Evolutionary conservation across 2,888 invertebrate species (phyloP), one percentile per base, ranked within the genome.

Genomic region (Thecocarcelia acutangulata): DNA sequence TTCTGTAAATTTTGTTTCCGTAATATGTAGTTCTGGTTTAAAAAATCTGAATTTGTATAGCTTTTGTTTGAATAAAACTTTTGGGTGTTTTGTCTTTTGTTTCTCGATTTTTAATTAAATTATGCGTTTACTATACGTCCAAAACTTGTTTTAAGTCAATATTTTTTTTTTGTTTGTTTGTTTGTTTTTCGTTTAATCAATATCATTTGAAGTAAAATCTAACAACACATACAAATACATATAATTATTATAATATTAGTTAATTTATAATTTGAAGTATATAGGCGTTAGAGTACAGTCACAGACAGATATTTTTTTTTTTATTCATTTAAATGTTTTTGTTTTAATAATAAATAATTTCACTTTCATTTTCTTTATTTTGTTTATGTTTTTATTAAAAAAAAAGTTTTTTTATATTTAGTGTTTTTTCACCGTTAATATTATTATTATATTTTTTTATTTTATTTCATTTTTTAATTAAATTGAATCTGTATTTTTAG

Each of bases 191-290:
- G n/a, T 42, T 73, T 52, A 15, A 24, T 69, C 19, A 46, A 66
- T 21, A 68, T 68, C 37, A 46, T 72, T 75, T 74, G 46, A 78
- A 48, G 64, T 82, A 78, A 82, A 82, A 78, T 78, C 82, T 82
- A 82, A 82, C 78, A 82, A 82, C 82, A 82, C 82, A 82, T 82
- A 78, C 82, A 78, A 74, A 74, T 82, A 82, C 82, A 82, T 82
- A 58, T 66, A 82, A 70, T 72, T 64, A 69, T 76, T 17, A 74
- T 82, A 82, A 81, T 81, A 73, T 54, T 82, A 82, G 69, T 78
- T 59, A 44, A 64, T 80, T 66, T 66, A 66, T 70, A 69, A 70
- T 46, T 77, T 75, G 70, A 66, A 70, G 70, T 78, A 78, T 78
- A 66, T 82, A 82, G 82, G 78, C 82, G 82, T 82, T 33, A 82